Base-by-base conservation (phyloP, 2,888 invertebrate species). In the Mythimna albipuncta region DNA sequence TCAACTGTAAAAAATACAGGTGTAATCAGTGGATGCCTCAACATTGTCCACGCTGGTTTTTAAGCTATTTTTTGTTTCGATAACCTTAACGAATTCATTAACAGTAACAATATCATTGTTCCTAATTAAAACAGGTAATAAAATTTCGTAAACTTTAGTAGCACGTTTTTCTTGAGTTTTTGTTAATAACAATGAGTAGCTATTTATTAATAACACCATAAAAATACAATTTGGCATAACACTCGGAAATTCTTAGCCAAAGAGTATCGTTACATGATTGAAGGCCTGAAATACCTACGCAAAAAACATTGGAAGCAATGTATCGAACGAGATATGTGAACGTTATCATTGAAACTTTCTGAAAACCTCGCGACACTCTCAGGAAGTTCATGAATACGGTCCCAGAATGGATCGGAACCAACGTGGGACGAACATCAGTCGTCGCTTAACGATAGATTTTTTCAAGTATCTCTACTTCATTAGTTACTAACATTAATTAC, bases 351-450 rank as follows among this genome's bases (percentile, higher is more conserved):
- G 57, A 66, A 72, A 71, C 69, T 76, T 72, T 71, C 79, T 75
- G 66, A 62, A 73, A 69, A 44, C 55, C 61, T 65, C 76, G 61
- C 16, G 64, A 67, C 52, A 44, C 44, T 57, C 54, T 72, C 54
- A 76, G 63, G 70, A 74, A 83, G 57, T 72, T 71, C 63, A 62
- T 65, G 71, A 77, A 72, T 77, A 64, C 47, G 55, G 38, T 64
- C 44, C 70, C 58, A 65, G 69, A 74, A 71, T 78, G 61, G 50
- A 58, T 65, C 77, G 71, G 64, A 73, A 80, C 65, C 65, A 41
- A 66, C 57, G 83, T 83, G 83, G 72, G 85, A 75, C 55, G 74
- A 52, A 19, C 69, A 66, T 72, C 82, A 74, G 59, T 73, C 75
- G 70, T 74, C 78, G 19, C 62, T 69, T 64, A 62, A 58, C 44